Base-by-base conservation (phyloP, 2,888 invertebrate genomes). In the Poecilobothrus nobilitatus region DNA sequence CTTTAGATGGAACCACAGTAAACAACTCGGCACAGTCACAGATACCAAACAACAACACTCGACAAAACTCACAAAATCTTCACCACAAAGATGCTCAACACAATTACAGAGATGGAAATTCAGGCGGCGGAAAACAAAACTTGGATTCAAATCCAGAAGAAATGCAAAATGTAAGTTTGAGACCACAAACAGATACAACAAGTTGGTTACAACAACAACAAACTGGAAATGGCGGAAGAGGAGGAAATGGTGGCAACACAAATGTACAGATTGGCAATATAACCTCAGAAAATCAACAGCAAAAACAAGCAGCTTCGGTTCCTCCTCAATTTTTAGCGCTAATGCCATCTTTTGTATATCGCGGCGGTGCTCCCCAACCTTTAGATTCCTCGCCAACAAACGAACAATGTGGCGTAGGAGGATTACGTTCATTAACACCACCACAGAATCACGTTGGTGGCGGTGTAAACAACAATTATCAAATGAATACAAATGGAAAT, bases 331-430 rank as follows among this genome's bases (percentile, higher is more conserved):
- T 87, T 82, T 87, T 88, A 76, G 87, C 89, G 75, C 86, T 92
- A 75, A 87, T 92, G 84, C 91, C 92, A 76, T 86, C 89, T 76
- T 92, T 92, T 84, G 91, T 91, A 81, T 79, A 79, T 71, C 80
- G 81, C 66, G 76, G 77, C 44, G 78, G 78, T 20, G 77, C 78
- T 22, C 18, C 76, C 70, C 76, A 78, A 27, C 66, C 73, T 21
- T n/a, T 66, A 41, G 53, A 53, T 18, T 53, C 53, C 9, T 53
- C 53, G 18, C 53, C 53, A 18, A 53, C 69, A 62, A 67, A 65
- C 27, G 63, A 67, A 41, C 68, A 68, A 67, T 68, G 71, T 68
- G 72, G 74, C 66, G 70, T 74, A 68, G 67, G 66, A 18, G 71
- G 70, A 20, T 70, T 72, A 66, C 68, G 73, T 22, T 74, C 74